Conservation (phyloP, 1,140 invertebrate genomes). For the Tetraneura akinire region DNA sequence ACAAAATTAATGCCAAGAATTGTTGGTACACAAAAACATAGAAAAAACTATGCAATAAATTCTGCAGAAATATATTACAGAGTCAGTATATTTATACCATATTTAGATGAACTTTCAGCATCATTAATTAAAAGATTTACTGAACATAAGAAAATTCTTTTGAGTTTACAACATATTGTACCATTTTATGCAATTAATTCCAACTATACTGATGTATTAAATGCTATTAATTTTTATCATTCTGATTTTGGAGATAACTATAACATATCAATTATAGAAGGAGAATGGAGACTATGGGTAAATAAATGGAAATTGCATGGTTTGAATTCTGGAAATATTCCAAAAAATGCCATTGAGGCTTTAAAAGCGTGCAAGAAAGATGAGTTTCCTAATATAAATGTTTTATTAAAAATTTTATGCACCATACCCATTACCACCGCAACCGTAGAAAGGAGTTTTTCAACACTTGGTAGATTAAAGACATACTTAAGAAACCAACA, state of each 20-base stretch:
- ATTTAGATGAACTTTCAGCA: background rate
- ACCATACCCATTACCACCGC: no score
- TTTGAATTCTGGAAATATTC: background rate
- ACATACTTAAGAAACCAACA: no score
- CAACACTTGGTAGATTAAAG: no score
- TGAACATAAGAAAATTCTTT: background rate
- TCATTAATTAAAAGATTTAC: background rate
- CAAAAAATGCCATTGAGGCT: background rate
- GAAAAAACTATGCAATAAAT: background rate
- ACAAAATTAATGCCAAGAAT: background rate
- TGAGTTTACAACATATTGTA: constrained; percentile 8
- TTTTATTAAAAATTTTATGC: no score
- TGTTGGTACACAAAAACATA: background rate
- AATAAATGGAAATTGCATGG: background rate
- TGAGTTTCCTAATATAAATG: no score
- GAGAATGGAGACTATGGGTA: background rate
- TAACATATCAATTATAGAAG: background rate
- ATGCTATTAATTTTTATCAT: background rate
- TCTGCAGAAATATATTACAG: background rate
- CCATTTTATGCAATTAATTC: background rate
- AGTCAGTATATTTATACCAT: background rate
- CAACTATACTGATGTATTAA: background rate
- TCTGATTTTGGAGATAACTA: background rate
- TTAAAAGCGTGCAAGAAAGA: background rate
- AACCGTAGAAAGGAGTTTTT: no score